phyloP scores from a whole-genome alignment of 2,113 vertebrate species.

The Gambusia holbrooki region DNA sequence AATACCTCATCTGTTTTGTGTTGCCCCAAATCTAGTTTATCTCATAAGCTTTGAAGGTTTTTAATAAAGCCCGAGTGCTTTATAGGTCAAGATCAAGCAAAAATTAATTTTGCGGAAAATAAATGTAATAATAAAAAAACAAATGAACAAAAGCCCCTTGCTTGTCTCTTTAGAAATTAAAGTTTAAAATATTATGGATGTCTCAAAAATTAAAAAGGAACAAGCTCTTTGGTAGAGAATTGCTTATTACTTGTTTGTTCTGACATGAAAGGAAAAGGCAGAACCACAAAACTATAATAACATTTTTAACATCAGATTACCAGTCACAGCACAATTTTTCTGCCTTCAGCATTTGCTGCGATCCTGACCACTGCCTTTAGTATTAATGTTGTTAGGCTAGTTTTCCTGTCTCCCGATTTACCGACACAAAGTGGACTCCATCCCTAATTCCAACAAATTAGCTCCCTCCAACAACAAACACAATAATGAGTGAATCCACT shows the following conservation, averaged over 20 bases:
- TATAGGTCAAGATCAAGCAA: too few relatives aligned
- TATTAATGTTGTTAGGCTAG: not conserved
- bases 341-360: not conserved
- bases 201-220: not conserved
- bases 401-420: not conserved
- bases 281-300: not conserved
- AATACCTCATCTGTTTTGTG: too few relatives aligned
- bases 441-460: not conserved
- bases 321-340: not conserved
- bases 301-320: not conserved
- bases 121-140: not conserved
- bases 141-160: not conserved
- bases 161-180: not conserved
- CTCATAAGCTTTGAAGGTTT: too few relatives aligned
- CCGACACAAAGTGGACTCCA: not conserved
- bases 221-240: not conserved
- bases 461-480: not conserved
- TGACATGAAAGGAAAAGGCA: not conserved
- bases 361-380: not conserved
- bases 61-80: too few relatives aligned
- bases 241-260: not conserved
- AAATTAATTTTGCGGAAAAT: too few relatives aligned
- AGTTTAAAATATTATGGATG: not conserved
- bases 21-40: too few relatives aligned
- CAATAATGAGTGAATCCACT: slow-evolving; percentile 1